Conservation (phyloP, 1,140 invertebrate species). For the Papilio polyxenes region DNA sequence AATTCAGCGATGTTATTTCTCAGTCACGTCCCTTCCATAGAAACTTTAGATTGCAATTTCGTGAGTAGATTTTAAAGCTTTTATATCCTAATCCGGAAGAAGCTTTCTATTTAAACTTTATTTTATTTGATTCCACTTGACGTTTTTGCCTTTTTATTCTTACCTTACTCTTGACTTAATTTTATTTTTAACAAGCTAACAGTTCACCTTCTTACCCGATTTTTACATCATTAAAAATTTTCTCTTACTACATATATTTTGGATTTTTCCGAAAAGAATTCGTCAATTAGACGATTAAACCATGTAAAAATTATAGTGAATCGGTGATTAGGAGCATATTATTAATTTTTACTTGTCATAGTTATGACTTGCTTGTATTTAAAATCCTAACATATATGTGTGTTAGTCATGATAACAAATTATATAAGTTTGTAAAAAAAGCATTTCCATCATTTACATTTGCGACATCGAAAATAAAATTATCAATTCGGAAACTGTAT, state of each 20-base stretch:
- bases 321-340: no score
- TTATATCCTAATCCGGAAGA: conserved; percentile 35
- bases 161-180: neutral
- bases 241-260: no score
- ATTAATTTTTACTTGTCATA: no score
- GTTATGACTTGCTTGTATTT: neutral
- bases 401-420: neutral
- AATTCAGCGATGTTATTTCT: conserved; percentile 24
- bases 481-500: neutral
- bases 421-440: neutral
- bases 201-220: no score
- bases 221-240: no score
- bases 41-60: conserved; percentile 38
- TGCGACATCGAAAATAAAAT: neutral
- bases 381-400: neutral
- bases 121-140: neutral
- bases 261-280: no score
- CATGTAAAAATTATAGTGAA: no score
- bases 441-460: neutral
- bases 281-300: no score
- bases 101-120: conserved; percentile 10
- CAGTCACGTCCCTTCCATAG: conserved; percentile 31
- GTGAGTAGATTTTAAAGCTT: conserved; percentile 38
- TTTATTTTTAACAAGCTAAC: neutral
- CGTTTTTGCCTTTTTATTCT: neutral